These are phyloP conservation scores for Drosophila affinis DNA, from an alignment of 2,888 invertebrate species.

Conservation along the genomic window DNA sequence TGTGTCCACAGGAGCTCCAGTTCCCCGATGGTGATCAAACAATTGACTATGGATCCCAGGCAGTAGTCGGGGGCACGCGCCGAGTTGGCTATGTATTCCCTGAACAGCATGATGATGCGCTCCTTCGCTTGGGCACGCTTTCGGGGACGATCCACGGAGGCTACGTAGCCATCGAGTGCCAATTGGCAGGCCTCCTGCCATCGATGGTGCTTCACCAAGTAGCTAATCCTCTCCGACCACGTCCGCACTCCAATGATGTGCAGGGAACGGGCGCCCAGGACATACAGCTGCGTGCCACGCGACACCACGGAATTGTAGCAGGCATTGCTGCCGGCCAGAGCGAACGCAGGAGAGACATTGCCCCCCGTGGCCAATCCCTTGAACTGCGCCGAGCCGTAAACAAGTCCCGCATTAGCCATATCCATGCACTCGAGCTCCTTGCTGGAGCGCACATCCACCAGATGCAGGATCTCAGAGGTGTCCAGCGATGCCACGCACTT, in stretches of 20 bases:
- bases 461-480: conserved; percentile 91
- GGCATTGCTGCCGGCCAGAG: conserved; percentile 86
- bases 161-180: conserved; percentile 84
- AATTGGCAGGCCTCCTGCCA: conserved; percentile 86
- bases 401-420: conserved; percentile 91
- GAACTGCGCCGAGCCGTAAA: conserved; percentile 93
- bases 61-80: conserved; percentile 83
- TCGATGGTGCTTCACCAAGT: conserved; percentile 85
- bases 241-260: conserved; percentile 87
- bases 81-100: conserved; percentile 83
- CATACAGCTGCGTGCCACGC: conserved; percentile 87
- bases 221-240: conserved; percentile 88
- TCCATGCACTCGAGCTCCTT: conserved; percentile 93
- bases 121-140: conserved; percentile 83
- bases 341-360: conserved; percentile 89
- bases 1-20: conserved; percentile 86
- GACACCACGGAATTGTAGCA: conserved; percentile 90
- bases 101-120: conserved; percentile 84
- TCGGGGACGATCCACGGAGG: conserved; percentile 82
- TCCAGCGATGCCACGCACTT: conserved; percentile 94
- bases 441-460: conserved; percentile 94
- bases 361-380: conserved; percentile 98
- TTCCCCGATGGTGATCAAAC: conserved; percentile 82
- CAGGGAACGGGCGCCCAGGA: conserved; percentile 88
- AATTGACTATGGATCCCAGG: conserved; percentile 82